phyloP scores from a whole-genome alignment of 2,888 invertebrate species.

The Leucophenga maculata region DNA sequence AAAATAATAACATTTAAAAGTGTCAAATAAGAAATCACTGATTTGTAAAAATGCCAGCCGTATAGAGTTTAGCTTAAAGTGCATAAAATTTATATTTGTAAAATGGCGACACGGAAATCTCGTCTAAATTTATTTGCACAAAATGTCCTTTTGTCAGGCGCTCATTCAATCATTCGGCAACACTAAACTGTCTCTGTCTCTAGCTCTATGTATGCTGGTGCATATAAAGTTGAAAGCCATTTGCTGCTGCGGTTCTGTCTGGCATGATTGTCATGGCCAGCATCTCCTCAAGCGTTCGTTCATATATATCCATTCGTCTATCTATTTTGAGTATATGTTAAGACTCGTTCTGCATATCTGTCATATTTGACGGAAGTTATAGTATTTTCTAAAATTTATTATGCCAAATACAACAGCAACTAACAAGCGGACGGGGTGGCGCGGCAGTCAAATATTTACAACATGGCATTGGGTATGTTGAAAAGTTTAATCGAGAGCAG shows the following conservation, averaged over 20 bases:
- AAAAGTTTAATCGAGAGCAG: background rate
- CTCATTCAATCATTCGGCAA: background rate
- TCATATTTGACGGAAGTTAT: constrained; percentile 4
- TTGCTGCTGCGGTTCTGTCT: background rate
- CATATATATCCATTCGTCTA: no score
- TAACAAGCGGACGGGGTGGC: background rate
- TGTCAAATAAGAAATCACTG: background rate
- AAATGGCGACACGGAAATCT: no score
- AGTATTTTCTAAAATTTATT: constrained; percentile 17
- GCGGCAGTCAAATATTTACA: background rate
- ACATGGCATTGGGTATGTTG: no score
- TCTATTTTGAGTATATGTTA: no score
- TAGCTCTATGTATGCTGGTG: background rate
- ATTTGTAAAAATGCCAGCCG: constrained; percentile 9
- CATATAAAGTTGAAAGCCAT: constrained; percentile 10
- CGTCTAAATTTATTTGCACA: background rate
- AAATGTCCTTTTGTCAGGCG: background rate
- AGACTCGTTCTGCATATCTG: background rate
- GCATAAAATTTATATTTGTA: constrained; percentile 5
- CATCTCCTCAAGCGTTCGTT: no score
- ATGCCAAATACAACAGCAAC: background rate
- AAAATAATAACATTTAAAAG: background rate
- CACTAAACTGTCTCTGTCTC: background rate
- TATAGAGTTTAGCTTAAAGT: background rate
- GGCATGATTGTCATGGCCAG: background rate